These are phyloP conservation scores for Corythucha ciliata DNA, from an alignment of 2,888 invertebrate species.

Conservation along the genomic window DNA sequence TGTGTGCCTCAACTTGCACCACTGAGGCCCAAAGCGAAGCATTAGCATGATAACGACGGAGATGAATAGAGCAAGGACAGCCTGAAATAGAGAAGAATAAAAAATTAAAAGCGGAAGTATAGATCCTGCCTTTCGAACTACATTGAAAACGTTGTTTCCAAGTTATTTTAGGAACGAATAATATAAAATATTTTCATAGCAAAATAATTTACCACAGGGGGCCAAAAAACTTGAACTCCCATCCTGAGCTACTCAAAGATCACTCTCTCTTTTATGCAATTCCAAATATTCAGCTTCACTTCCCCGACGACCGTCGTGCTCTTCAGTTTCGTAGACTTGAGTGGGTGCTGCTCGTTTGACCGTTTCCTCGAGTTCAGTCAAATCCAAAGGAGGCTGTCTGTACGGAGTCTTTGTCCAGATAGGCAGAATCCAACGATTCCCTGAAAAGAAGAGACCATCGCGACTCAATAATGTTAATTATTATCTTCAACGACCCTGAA, in stretches of 20 bases:
- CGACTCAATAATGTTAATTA: too few relatives aligned
- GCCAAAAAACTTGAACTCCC: conserved; percentile 63
- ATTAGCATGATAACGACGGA: conserved; percentile 63
- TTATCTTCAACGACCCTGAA: too few relatives aligned
- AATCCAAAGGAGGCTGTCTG: conserved; percentile 70
- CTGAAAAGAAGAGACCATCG: conserved; percentile 42
- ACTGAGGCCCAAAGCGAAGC: conserved; percentile 60
- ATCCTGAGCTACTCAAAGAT: conserved; percentile 57
- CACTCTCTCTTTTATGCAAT: conserved; percentile 69
- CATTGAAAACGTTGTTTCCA: too few relatives aligned
- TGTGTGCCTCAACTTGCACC: conserved; percentile 61
- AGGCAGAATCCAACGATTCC: conserved; percentile 74
- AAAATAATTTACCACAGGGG: conserved; percentile 68
- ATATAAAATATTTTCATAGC: too few relatives aligned
- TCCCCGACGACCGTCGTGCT: conserved; percentile 36
- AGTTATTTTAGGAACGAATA: too few relatives aligned
- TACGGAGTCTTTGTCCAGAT: conserved; percentile 77
- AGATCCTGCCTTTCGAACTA: too few relatives aligned
- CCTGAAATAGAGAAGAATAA: too few relatives aligned
- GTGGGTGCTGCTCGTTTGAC: conserved; percentile 37
- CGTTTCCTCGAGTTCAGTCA: conserved; percentile 57
- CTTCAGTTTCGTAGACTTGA: conserved; percentile 34
- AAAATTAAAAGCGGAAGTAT: too few relatives aligned
- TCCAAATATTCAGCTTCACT: conserved; percentile 49
- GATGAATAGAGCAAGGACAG: conserved; percentile 60